Percentiles rank a stretch among this genome's conserved stretches.
Conservation (phyloP, 2,797 vertebrate genomes). For the Pseudochaenichthys georgianus region DNA sequence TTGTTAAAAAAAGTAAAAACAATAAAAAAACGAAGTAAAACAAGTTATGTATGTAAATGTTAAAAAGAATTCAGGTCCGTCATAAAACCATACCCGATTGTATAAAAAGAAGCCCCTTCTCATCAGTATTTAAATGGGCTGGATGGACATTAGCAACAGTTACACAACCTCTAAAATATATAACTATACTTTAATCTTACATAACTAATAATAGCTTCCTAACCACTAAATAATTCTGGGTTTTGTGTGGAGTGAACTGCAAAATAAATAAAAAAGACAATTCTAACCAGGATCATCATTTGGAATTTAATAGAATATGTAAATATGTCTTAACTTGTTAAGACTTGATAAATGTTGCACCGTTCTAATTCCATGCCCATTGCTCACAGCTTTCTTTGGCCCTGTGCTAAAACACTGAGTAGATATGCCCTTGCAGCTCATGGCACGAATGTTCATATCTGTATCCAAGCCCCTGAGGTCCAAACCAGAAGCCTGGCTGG, state of each 20-base stretch:
- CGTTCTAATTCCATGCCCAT: constrained; percentile 6
- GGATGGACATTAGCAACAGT: neutral
- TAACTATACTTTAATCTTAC: constrained; percentile 7
- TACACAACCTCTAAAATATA: neutral
- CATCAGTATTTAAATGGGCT: neutral
- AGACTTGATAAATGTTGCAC: constrained; percentile 26
- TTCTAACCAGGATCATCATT: constrained; percentile 21
- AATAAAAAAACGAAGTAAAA: too few relatives aligned
- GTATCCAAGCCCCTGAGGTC: constrained; percentile 31
- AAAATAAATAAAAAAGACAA: constrained; percentile 9
- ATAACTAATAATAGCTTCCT: neutral
- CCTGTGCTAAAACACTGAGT: constrained; percentile 13
- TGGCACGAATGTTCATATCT: constrained; percentile 30
- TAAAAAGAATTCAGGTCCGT: neutral
- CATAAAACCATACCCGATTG: constrained; percentile 4
- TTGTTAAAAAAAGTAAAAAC: too few relatives aligned
- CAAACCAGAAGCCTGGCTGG: constrained; percentile 32
- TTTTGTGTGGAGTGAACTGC: constrained; percentile 15
- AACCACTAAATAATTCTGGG: neutral
- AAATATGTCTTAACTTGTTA: constrained; percentile 8
- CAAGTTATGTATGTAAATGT: neutral
- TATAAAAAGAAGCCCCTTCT: neutral
- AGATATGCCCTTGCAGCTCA: constrained; percentile 25
- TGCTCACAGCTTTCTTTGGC: constrained; percentile 15
- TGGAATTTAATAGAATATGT: constrained; percentile 8